These are phyloP conservation scores for Rhynchotus rufescens DNA, from an alignment of 2,797 vertebrate genomes.

Conservation along the genomic window DNA sequence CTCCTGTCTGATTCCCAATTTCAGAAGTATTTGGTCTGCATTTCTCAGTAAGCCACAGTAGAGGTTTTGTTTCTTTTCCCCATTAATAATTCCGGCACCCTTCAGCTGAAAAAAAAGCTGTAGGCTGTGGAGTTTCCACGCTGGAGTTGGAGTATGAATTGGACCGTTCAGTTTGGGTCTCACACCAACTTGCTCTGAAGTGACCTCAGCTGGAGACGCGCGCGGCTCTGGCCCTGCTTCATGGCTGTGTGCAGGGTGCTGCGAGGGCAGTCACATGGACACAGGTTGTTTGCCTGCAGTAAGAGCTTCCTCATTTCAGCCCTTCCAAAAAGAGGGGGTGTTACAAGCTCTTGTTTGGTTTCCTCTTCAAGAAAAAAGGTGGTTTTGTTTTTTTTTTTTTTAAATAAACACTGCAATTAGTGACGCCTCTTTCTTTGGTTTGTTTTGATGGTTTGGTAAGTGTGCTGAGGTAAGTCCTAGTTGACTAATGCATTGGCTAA, in stretches of 20 bases:
- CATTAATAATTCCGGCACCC: background rate
- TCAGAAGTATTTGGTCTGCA: background rate
- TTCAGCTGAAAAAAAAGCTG: background rate
- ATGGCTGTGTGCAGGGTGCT: background rate
- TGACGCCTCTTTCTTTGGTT: background rate
- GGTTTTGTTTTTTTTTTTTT: background rate
- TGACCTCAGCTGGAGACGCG: background rate
- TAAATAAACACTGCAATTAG: background rate
- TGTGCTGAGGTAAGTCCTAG: background rate
- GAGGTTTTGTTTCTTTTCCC: background rate
- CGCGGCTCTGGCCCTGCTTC: background rate
- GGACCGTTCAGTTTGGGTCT: background rate
- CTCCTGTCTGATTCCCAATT: background rate
- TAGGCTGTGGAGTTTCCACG: background rate
- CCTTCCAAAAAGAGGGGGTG: background rate
- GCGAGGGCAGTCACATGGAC: background rate
- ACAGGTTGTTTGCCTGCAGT: background rate
- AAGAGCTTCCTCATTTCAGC: background rate
- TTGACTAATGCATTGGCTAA: background rate
- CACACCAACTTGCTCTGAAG: background rate
- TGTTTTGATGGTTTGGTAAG: conserved; percentile 24
- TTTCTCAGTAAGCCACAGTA: background rate
- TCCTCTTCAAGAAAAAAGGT: background rate
- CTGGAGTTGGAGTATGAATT: background rate
- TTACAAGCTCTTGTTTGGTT: background rate